phyloP scores from a whole-genome alignment of 2,888 invertebrate genomes.

The Cephus runcator region DNA sequence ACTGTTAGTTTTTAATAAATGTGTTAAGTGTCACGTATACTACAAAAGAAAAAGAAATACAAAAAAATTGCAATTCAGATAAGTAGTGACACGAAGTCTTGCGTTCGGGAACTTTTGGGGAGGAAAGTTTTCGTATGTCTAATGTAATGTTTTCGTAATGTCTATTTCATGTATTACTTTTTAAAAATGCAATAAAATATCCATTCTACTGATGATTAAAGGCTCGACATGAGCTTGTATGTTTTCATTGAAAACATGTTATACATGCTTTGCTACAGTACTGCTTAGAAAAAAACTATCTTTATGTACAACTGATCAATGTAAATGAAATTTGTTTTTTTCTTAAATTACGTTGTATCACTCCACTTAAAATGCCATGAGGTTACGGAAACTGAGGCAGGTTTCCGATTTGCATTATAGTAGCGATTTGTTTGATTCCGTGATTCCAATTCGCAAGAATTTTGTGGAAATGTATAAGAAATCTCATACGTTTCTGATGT shows the following conservation, averaged over 20 bases:
- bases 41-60: conserved; percentile 11
- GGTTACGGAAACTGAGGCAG: neutral
- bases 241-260: neutral
- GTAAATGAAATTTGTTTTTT: neutral
- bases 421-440: neutral
- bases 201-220: conserved; percentile 10
- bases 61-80: conserved; percentile 7
- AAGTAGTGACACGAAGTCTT: conserved; percentile 7
- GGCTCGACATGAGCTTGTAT: neutral
- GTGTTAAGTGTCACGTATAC: conserved; percentile 20
- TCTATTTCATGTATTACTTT: conserved; percentile 46
- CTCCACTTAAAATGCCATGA: neutral
- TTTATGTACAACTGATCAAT: neutral
- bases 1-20: conserved; percentile 18
- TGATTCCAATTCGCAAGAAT: neutral
- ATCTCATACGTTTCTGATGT: neutral
- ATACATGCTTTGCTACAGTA: neutral
- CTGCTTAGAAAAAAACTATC: neutral
- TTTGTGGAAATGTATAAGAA: neutral
- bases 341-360: neutral
- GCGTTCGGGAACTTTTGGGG: neutral
- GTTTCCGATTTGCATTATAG: neutral
- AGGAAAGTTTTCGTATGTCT: no score
- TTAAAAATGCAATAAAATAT: conserved; percentile 39
- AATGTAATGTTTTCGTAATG: no score